Evolutionary conservation across 2,113 vertebrate genomes (phyloP).

Genomic region (Cathartes aura): DNA sequence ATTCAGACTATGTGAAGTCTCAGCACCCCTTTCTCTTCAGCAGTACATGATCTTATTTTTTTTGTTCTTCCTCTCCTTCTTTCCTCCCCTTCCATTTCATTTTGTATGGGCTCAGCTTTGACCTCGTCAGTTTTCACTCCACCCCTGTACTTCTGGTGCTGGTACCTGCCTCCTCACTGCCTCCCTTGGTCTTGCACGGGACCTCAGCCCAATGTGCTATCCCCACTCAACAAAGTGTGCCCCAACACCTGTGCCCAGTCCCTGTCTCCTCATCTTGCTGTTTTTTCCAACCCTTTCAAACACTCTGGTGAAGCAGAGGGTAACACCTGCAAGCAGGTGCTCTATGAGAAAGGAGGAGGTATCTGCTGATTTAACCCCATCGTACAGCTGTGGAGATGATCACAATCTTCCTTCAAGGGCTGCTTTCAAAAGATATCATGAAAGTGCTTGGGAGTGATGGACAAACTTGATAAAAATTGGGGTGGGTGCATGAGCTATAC

Average conservation of each 20-base stretch:
- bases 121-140: neutral
- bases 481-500: neutral
- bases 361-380: neutral
- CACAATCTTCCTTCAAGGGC: neutral
- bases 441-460: neutral
- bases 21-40: fast-evolving
- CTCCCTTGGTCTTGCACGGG: neutral
- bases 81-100: neutral
- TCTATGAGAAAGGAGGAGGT: neutral
- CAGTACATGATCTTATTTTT: fast-evolving
- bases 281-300: neutral
- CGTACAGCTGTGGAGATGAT: neutral
- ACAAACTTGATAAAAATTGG: neutral
- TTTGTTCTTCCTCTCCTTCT: neutral
- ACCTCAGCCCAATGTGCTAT: neutral
- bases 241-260: fast-evolving
- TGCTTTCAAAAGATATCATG: neutral
- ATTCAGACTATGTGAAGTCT: neutral
- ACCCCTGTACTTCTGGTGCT: neutral
- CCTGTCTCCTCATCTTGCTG: neutral
- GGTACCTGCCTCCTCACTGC: fast-evolving
- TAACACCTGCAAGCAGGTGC: neutral
- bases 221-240: neutral
- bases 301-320: neutral
- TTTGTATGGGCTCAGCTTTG: neutral